Evolutionary conservation across 2,888 invertebrate species (phyloP).

Genomic region (Trachelus tabidus): DNA sequence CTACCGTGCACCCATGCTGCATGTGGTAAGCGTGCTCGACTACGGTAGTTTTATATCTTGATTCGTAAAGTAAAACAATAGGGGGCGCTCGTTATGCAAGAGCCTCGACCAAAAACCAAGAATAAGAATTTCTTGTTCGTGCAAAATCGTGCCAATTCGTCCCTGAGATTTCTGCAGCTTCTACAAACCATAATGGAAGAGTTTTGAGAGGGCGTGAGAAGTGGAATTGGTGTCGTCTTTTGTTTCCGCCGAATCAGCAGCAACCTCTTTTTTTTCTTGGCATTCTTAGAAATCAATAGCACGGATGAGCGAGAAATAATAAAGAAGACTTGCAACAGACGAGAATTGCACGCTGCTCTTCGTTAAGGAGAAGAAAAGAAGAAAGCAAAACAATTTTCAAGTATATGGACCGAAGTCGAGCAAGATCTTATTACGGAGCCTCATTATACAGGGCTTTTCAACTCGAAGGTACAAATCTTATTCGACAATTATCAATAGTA

Average conservation of each 20-base stretch:
- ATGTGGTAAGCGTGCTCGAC: neutral
- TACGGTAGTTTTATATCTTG: neutral
- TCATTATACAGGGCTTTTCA: neutral
- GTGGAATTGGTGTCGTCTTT: conserved; percentile 50
- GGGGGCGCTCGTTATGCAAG: neutral
- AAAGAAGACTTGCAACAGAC: neutral
- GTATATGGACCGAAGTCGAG: neutral
- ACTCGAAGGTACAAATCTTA: neutral
- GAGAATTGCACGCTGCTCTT: conserved; percentile 18
- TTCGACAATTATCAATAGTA: neutral
- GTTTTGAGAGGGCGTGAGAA: conserved; percentile 44
- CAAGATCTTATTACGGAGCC: neutral
- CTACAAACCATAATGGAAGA: conserved; percentile 41
- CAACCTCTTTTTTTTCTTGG: conserved; percentile 46
- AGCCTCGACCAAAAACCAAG: neutral
- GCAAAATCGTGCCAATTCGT: neutral
- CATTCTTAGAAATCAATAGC: conserved; percentile 54
- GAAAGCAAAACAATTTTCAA: neutral
- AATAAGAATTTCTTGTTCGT: neutral
- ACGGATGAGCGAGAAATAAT: conserved; percentile 11
- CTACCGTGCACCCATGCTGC: neutral
- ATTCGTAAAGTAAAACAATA: neutral
- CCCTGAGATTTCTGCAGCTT: conserved; percentile 19
- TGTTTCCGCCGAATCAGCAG: conserved; percentile 54
- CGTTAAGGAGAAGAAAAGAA: neutral